These are phyloP conservation scores for Otus scops DNA, from an alignment of 2,797 vertebrate species.

Conservation along the genomic window DNA sequence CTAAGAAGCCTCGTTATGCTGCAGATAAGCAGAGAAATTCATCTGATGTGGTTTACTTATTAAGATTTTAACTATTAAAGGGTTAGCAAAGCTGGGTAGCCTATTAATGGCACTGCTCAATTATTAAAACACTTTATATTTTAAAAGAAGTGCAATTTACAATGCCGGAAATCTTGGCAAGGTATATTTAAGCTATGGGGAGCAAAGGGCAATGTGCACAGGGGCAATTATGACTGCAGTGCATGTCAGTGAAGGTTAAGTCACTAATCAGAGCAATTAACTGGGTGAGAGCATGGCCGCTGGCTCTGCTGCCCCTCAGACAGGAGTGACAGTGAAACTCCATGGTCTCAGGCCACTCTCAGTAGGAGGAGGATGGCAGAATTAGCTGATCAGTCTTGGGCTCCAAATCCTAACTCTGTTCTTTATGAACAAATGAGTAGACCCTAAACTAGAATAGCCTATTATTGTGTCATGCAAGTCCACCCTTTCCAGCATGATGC, in stretches of 20 bases:
- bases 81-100: not conserved
- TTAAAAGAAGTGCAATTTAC: not conserved
- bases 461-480: not conserved
- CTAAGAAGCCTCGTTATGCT: conserved; percentile 46
- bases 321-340: not conserved
- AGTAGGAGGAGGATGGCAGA: not conserved
- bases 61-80: conserved; percentile 34
- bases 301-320: not conserved
- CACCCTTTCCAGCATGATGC: not conserved
- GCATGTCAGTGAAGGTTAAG: not conserved
- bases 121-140: not conserved
- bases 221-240: not conserved
- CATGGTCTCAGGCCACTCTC: not conserved
- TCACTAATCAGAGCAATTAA: not conserved
- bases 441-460: not conserved
- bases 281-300: fast-evolving
- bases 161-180: not conserved
- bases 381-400: not conserved
- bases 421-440: not conserved
- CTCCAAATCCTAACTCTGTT: not conserved
- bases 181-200: not conserved
- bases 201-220: not conserved
- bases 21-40: conserved; percentile 15
- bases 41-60: not conserved
- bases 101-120: not conserved